These are phyloP conservation scores for Aphyosemion australe DNA, from an alignment of 2,113 vertebrate species.

Conservation along the genomic window DNA sequence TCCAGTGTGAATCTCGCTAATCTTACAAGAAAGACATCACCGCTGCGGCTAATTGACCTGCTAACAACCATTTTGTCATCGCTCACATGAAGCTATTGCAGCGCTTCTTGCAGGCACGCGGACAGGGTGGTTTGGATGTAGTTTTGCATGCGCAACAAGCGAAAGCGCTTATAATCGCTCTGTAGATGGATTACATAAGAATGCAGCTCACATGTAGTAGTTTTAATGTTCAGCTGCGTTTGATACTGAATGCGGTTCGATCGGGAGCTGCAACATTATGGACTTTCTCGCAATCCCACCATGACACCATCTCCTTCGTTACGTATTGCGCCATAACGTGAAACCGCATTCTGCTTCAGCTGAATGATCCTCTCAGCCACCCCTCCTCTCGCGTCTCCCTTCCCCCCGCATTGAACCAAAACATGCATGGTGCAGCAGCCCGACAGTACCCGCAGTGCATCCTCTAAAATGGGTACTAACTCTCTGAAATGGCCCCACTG, in stretches of 20 bases:
- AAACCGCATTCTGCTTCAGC: constrained; percentile 75
- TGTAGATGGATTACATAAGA: constrained; percentile 46
- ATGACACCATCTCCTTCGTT: constrained; percentile 47
- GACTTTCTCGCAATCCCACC: constrained; percentile 6
- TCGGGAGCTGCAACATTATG: constrained; percentile 5
- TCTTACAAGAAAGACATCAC: constrained; percentile 25
- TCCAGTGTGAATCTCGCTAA: constrained; percentile 37
- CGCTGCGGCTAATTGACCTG: constrained; percentile 3
- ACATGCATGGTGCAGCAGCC: constrained; percentile 78
- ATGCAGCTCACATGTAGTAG: constrained; percentile 20
- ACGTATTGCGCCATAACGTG: constrained; percentile 73
- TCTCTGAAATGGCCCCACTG: background rate
- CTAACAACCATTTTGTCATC: constrained; percentile 18
- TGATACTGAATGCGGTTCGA: background rate
- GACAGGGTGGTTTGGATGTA: constrained; percentile 15
- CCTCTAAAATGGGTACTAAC: constrained; percentile 41
- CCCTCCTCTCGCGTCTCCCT: constrained; percentile 48
- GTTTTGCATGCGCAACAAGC: constrained; percentile 69
- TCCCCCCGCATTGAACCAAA: constrained; percentile 76
- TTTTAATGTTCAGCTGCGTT: background rate
- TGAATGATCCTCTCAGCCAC: constrained; percentile 63
- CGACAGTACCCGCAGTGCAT: constrained; percentile 77
- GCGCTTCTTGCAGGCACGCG: constrained; percentile 3
- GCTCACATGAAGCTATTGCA: constrained; percentile 1
- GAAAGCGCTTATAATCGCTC: constrained; percentile 21